Base-by-base conservation (phyloP, 1,140 invertebrate genomes). In the Samia ricini region DNA sequence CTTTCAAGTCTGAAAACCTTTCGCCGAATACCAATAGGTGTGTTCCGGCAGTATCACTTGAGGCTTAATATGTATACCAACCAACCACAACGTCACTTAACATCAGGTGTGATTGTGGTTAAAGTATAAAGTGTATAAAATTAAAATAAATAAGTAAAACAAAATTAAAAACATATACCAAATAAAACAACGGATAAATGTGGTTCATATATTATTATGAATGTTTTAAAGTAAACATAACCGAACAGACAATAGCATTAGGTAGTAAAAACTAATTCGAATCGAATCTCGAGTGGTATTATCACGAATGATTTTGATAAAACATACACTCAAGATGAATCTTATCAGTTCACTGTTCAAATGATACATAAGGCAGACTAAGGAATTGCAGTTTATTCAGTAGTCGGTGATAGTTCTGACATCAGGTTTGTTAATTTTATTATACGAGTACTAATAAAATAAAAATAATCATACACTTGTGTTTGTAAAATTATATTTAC, bases 281-380 rank as follows among this genome's bases (percentile, higher is more conserved):
- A 52, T 22, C 51, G 51, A 52, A 52, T 52, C 33, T 42, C 33
- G 33, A 42, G 20, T 19, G 36, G 0, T 26, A 18, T 29, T 57
- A 57, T 57, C 24, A 57, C 18, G n/a, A 57, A 19, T 36, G 8
- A 10, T 33, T 6, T 21, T 60, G 77, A 78, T 76, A 80, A 81
- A 54, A 65, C 70, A 54, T 12, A 42, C 55, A 63, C 71, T 76
- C 64, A 62, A 81, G 80, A 81, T 81, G 73, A 68, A 26, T 57
- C 56, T 83, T 83, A 83, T 83, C 80, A 68, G 58, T 29, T 19
- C 19, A 26, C 57, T 50, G 15, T 56, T 29, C 54, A 63, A 56
- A 62, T 36, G 24, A 55, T 23, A 36, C 50, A 49, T 55, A 22
- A 61, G 42, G 56, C 21, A 19, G 21, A 23, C 20, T 5, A 23